Conservation (phyloP, 92 coral and sea anemone species). For the Porites rus region DNA sequence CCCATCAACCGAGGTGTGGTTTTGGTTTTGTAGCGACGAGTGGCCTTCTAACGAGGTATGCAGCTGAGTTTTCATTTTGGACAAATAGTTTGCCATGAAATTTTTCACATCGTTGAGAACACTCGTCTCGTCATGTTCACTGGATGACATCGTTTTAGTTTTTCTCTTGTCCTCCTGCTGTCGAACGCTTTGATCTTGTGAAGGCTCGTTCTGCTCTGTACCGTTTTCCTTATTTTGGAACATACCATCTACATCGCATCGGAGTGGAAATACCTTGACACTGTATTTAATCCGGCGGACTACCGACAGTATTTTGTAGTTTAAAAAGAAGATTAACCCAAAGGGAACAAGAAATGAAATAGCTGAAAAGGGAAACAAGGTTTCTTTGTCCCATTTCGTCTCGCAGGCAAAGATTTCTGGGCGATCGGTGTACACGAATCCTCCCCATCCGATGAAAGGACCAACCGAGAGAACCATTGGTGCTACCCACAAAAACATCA, state of each 20-base stretch:
- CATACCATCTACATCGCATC: background rate
- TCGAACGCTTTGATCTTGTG: too few relatives aligned
- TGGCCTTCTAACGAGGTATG: too few relatives aligned
- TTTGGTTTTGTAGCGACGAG: too few relatives aligned
- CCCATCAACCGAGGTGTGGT: too few relatives aligned
- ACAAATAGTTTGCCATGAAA: too few relatives aligned
- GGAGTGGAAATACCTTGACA: background rate
- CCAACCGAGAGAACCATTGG: slow-evolving; percentile 4
- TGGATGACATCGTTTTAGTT: too few relatives aligned
- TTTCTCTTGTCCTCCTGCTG: too few relatives aligned
- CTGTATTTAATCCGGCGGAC: background rate
- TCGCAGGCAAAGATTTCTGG: slow-evolving; percentile 19
- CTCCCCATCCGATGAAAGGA: slow-evolving; percentile 23
- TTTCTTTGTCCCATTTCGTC: background rate
- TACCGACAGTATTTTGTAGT: slow-evolving; percentile 9
- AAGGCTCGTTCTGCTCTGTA: too few relatives aligned
- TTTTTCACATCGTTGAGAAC: too few relatives aligned
- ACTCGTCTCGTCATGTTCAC: too few relatives aligned
- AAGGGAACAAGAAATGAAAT: background rate
- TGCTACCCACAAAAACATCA: background rate
- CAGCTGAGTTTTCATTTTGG: too few relatives aligned
- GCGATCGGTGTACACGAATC: background rate
- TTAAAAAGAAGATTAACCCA: background rate
- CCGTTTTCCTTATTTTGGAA: too few relatives aligned
- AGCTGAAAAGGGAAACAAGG: background rate